Evolutionary conservation across 2,888 invertebrate genomes (phyloP), one percentile per base, ranked within the genome.

Genomic region (Tigriopus californicus): DNA sequence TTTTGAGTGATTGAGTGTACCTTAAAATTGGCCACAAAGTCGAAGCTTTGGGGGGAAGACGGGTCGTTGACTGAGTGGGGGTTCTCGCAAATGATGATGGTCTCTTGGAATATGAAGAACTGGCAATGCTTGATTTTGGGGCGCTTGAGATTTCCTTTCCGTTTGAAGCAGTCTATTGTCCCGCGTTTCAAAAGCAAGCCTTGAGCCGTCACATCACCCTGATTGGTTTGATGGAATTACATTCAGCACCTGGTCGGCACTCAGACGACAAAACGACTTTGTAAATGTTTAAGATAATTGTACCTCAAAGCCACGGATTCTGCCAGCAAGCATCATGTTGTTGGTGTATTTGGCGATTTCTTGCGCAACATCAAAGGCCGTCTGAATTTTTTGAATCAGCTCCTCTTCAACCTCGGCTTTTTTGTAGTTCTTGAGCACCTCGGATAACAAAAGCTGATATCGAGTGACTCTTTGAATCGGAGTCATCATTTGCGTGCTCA

Each of bases 241-340:
- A n/a, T n/a, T n/a, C n/a, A n/a, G n/a, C n/a, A n/a, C n/a, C n/a
- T n/a, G n/a, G n/a, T n/a, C n/a, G n/a, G n/a, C n/a, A n/a, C 41
- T 41, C 11, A 41, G 41, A 13, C 11, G 41, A 44, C 18, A 6
- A 44, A 44, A 44, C 18, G 44, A 44, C n/a, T n/a, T n/a, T n/a
- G n/a, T n/a, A n/a, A n/a, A n/a, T n/a, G n/a, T n/a, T n/a, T n/a
- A n/a, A n/a, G n/a, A 33, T 33, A 33, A 33, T 33, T 4, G n/a
- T n/a, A 54, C 54, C 18, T 25, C n/a, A 54, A 54, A 54, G 24
- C 41, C 41, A 54, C 41, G 18, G 13, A 54, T 54, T 24, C 41
- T 6, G 24, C 54, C 54, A 18, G 41, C 54, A 11, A 54, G 15
- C 54, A 54, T 54, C 54, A 54, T 54, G 5, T 54, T 41, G 41